These are phyloP conservation scores for Phrixothrix hirtus DNA, from an alignment of 2,888 invertebrate species.

Conservation along the genomic window DNA sequence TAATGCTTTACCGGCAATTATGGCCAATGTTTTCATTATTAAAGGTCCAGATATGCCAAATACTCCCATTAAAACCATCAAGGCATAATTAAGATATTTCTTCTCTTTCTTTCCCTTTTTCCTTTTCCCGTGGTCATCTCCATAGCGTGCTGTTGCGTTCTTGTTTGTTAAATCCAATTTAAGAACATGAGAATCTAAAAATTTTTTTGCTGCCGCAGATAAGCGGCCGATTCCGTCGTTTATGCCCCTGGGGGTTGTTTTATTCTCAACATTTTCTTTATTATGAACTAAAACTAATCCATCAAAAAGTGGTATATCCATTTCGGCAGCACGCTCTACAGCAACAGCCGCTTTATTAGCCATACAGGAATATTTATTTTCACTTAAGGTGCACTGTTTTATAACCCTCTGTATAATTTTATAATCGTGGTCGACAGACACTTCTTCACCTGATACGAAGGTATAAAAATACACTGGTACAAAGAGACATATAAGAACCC, in stretches of 20 bases:
- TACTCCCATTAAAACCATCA: conserved; percentile 51
- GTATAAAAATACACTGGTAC: too few relatives aligned
- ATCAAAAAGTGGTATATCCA: conserved; percentile 48
- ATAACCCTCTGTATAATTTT: conserved; percentile 28
- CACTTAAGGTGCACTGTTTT: conserved; percentile 39
- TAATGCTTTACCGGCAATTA: conserved; percentile 72
- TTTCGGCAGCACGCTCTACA: conserved; percentile 47
- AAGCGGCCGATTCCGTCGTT: conserved; percentile 50
- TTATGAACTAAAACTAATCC: conserved; percentile 47
- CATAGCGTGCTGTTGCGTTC: conserved; percentile 20
- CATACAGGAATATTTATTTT: conserved; percentile 43
- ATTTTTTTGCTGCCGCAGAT: conserved; percentile 61
- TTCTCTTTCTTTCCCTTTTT: conserved; percentile 34
- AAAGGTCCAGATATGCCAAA: conserved; percentile 71
- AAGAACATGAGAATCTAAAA: conserved; percentile 67
- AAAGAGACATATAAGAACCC: too few relatives aligned
- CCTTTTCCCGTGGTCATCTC: conserved; percentile 24
- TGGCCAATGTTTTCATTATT: conserved; percentile 69
- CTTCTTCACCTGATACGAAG: too few relatives aligned
- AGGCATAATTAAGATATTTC: conserved; percentile 44
- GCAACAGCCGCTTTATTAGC: conserved; percentile 46
- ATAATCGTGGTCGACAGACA: not conserved
- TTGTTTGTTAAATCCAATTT: conserved; percentile 55
- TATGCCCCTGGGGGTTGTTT: conserved; percentile 30
- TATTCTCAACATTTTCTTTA: conserved; percentile 32